phyloP scores from a whole-genome alignment of 2,113 vertebrate genomes.

The Anthoscopus minutus region DNA sequence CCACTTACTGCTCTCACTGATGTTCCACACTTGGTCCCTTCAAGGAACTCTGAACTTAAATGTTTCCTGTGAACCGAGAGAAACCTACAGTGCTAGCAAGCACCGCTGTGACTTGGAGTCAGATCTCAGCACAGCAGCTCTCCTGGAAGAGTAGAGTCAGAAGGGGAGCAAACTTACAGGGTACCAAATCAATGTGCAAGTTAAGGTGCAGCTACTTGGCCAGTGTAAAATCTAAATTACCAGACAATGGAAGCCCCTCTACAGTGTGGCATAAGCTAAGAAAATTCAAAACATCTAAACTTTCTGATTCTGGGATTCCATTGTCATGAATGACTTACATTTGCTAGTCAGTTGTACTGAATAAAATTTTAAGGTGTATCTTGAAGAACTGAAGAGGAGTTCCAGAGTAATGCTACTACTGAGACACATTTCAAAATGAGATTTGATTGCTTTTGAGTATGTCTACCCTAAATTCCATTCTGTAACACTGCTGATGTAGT shows the following conservation, averaged over 20 bases:
- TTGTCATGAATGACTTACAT: neutral
- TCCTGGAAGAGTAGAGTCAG: neutral
- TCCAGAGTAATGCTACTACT: neutral
- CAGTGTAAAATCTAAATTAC: neutral
- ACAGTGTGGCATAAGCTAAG: neutral
- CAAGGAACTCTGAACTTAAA: neutral
- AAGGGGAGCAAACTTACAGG: neutral
- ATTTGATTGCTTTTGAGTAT: neutral
- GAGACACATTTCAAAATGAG: neutral
- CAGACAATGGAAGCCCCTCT: neutral
- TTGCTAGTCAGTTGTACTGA: neutral
- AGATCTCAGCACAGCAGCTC: neutral
- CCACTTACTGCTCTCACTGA: neutral
- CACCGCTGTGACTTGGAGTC: neutral
- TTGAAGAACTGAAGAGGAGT: neutral
- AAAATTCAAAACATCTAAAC: neutral
- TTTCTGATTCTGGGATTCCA: neutral
- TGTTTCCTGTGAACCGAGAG: neutral
- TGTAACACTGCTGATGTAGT: neutral
- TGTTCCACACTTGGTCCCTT: neutral
- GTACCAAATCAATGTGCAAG: accelerated
- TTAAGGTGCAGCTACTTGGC: neutral
- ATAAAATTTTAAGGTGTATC: neutral
- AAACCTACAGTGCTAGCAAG: neutral
- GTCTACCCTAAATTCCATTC: neutral